Percentiles rank a stretch among this genome's conserved stretches.
Evolutionary conservation across 1,140 invertebrate species (phyloP).

Genomic region (Dendroctonus ponderosae): DNA sequence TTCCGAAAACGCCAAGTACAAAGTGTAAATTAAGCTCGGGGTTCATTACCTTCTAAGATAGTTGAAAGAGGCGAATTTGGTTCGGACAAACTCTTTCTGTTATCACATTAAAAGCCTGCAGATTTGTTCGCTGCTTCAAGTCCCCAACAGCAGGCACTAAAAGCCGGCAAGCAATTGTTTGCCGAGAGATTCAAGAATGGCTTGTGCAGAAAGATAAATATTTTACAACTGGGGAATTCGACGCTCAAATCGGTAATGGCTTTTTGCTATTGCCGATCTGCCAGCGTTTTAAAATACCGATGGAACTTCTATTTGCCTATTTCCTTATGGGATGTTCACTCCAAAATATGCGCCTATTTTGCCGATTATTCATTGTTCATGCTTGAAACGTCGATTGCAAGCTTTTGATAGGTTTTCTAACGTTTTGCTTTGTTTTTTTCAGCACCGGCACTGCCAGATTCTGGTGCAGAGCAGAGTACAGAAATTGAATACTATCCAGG

Average conservation of each 20-base stretch:
- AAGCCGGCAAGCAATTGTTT: slow-evolving; percentile 15
- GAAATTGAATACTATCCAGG: slow-evolving; percentile 50
- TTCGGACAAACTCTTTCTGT: no score
- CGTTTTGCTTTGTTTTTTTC: slow-evolving; percentile 37
- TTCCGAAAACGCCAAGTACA: no score
- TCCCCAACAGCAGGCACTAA: slow-evolving; percentile 18
- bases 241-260: slow-evolving; percentile 10
- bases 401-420: background rate
- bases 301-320: slow-evolving; percentile 9
- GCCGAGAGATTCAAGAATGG: slow-evolving; percentile 18
- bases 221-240: slow-evolving; percentile 21
- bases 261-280: slow-evolving; percentile 14
- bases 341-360: slow-evolving; percentile 2
- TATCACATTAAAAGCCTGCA: no score
- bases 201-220: slow-evolving; percentile 26
- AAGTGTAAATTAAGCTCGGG: no score
- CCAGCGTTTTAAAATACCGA: slow-evolving; percentile 15
- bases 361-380: background rate
- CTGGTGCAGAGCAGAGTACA: slow-evolving; percentile 42
- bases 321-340: slow-evolving; percentile 3
- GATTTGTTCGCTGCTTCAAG: background rate
- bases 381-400: no score
- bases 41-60: no score
- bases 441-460: slow-evolving; percentile 43
- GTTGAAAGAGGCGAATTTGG: no score